These are phyloP conservation scores for Phataginus tricuspis DNA, from an alignment of 2,797 vertebrate species.

Conservation along the genomic window DNA sequence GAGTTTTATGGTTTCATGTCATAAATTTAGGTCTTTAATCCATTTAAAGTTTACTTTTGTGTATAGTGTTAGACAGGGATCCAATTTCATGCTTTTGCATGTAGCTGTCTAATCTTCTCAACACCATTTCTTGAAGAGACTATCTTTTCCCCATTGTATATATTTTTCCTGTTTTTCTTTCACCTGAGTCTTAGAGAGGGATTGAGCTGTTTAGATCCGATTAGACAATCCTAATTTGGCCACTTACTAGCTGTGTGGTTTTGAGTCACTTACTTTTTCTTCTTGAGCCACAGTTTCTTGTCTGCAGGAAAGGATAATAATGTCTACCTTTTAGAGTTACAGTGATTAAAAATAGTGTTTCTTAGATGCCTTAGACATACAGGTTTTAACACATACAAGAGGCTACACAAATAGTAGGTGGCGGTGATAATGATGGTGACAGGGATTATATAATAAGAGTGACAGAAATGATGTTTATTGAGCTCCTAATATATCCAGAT, in stretches of 20 bases:
- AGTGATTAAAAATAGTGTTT: background rate
- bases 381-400: background rate
- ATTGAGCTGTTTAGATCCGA: background rate
- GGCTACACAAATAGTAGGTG: background rate
- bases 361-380: background rate
- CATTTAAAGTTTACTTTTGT: too few species aligned
- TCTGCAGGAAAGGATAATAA: background rate
- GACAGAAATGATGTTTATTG: background rate
- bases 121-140: too few species aligned
- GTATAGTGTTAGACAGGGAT: too few species aligned
- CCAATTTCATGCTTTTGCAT: too few species aligned
- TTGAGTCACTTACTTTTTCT: background rate
- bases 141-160: too few species aligned
- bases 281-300: background rate
- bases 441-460: background rate
- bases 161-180: background rate
- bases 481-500: background rate
- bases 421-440: background rate
- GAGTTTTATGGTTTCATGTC: too few species aligned
- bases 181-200: background rate
- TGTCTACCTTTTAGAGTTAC: background rate
- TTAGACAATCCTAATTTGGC: background rate
- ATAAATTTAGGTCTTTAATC: too few species aligned
- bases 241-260: background rate
- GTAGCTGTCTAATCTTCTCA: too few species aligned